Percentiles rank a stretch among this genome's conserved stretches.
phyloP scores from a whole-genome alignment of 2,888 invertebrate species.

The Eupithecia abbreviata region DNA sequence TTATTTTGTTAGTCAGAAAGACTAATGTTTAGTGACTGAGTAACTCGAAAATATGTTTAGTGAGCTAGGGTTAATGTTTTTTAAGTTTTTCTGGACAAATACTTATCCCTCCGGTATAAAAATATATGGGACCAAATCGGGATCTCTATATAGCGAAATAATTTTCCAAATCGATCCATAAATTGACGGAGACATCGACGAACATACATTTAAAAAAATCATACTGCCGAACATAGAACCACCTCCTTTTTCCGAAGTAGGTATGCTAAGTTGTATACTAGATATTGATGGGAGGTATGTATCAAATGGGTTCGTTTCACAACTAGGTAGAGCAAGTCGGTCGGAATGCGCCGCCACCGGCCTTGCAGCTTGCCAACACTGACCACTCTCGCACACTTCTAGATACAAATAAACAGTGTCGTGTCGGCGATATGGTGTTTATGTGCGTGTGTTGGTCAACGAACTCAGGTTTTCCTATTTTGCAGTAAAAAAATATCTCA shows the following conservation, averaged over 20 bases:
- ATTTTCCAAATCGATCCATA: too few relatives aligned
- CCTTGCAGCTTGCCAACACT: constrained; percentile 79
- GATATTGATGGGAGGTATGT: constrained; percentile 60
- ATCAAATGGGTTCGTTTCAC: constrained; percentile 76
- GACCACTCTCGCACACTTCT: constrained; percentile 74
- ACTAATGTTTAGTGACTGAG: too few relatives aligned
- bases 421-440: constrained; percentile 54
- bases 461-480: constrained; percentile 50
- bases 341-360: constrained; percentile 77
- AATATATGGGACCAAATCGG: too few relatives aligned
- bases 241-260: neutral
- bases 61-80: too few relatives aligned
- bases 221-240: too few relatives aligned
- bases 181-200: too few relatives aligned
- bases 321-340: constrained; percentile 67
- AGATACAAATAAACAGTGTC: constrained; percentile 64
- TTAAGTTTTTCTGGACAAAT: too few relatives aligned
- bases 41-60: too few relatives aligned
- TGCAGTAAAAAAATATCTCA: constrained; percentile 39
- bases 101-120: too few relatives aligned
- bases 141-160: too few relatives aligned
- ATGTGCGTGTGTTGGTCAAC: constrained; percentile 59
- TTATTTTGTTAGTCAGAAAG: too few relatives aligned
- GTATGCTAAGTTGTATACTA: constrained; percentile 29
- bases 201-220: too few relatives aligned